Evolutionary conservation across 1,140 invertebrate genomes (phyloP).

Genomic region (Charaxes varanes): DNA sequence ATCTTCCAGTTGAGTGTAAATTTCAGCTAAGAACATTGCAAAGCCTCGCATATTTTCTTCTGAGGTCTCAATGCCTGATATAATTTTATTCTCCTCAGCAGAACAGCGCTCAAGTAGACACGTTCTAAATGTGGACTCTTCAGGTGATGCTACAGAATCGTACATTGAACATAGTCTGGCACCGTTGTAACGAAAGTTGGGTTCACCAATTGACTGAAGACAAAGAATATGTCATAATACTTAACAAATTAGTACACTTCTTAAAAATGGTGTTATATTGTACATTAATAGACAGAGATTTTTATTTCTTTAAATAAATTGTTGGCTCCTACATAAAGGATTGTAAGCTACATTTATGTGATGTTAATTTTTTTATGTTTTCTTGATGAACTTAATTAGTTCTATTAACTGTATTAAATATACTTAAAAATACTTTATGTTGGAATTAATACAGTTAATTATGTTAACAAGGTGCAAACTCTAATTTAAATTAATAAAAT

Average conservation of each 20-base stretch:
- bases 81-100: slow-evolving; percentile 66
- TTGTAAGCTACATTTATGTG: no score
- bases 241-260: no score
- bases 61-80: slow-evolving; percentile 55
- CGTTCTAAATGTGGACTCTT: slow-evolving; percentile 73
- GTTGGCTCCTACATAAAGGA: no score
- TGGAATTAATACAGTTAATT: no score
- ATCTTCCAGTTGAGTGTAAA: slow-evolving; percentile 71
- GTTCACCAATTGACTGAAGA: slow-evolving; percentile 79
- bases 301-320: no score
- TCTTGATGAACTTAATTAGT: no score
- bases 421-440: no score
- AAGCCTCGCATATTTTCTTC: slow-evolving; percentile 70
- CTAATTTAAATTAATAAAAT: neutral
- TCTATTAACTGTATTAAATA: no score
- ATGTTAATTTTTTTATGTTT: no score
- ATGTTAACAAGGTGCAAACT: no score
- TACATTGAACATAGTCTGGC: slow-evolving; percentile 78
- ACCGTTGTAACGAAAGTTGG: slow-evolving; percentile 80
- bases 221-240: no score
- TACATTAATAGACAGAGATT: neutral
- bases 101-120: slow-evolving; percentile 68
- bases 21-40: slow-evolving; percentile 73
- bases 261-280: no score
- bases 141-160: slow-evolving; percentile 64